phyloP scores from a whole-genome alignment of 1,140 invertebrate species.

The Drosophila asahinai region DNA sequence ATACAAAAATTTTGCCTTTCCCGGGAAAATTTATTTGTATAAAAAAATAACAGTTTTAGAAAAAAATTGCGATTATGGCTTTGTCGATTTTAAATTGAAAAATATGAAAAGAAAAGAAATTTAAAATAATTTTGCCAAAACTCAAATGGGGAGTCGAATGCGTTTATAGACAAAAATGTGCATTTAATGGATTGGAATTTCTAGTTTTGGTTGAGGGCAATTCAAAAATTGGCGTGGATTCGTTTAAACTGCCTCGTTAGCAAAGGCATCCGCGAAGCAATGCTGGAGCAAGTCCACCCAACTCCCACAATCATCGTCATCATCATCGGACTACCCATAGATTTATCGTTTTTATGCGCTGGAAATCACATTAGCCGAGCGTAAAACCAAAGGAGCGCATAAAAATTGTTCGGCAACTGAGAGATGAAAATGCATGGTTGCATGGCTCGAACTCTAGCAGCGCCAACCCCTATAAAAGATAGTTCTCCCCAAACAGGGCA shows the following conservation, averaged over 20 bases:
- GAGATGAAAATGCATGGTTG: constrained; percentile 54
- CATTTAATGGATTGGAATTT: constrained; percentile 69
- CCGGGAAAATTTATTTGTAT: neutral
- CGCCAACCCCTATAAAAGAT: constrained; percentile 27
- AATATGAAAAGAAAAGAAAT: constrained; percentile 2
- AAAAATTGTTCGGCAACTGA: constrained; percentile 48
- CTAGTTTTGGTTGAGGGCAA: constrained; percentile 23
- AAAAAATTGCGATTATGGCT: neutral
- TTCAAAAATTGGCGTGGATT: constrained; percentile 51
- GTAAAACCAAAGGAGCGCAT: constrained; percentile 73
- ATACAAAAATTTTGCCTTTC: no score
- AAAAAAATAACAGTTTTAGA: neutral
- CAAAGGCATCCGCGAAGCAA: constrained; percentile 47
- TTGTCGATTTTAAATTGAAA: constrained; percentile 18
- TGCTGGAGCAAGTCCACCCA: constrained; percentile 4
- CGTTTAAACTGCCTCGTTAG: constrained; percentile 74
- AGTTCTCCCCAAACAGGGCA: constrained; percentile 40
- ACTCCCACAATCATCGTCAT: constrained; percentile 14
- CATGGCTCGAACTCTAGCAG: constrained; percentile 5
- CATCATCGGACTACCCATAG: constrained; percentile 51
- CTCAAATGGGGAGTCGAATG: constrained; percentile 1
- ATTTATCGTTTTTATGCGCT: constrained; percentile 80
- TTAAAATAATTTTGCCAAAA: neutral
- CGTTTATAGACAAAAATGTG: constrained; percentile 45
- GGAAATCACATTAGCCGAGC: constrained; percentile 75